Conservation (phyloP, 2,113 vertebrate genomes). For the Redunca redunca region DNA sequence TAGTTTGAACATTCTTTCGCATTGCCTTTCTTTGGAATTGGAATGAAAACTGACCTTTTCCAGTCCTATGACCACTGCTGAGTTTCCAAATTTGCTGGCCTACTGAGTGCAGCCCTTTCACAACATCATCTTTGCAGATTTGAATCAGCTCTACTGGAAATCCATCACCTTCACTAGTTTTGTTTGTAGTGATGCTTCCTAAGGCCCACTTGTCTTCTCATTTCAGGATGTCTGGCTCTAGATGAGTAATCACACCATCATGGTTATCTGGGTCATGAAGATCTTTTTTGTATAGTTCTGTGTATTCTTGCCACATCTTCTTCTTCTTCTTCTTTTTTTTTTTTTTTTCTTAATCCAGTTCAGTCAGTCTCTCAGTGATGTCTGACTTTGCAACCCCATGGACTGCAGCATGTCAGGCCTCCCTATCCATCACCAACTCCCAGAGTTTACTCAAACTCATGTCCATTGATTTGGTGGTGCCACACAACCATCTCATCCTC, state of each 20-base stretch:
- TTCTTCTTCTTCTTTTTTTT: not conserved
- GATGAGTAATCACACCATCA: not conserved
- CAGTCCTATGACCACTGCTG: not conserved
- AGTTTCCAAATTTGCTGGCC: not conserved
- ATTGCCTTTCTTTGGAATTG: not conserved
- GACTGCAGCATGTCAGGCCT: not conserved
- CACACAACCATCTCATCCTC: not conserved
- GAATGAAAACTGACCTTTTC: not conserved
- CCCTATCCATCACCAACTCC: not conserved
- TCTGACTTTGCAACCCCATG: not conserved
- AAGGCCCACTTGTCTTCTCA: not conserved
- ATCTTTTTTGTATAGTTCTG: not conserved
- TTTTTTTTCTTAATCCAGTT: not conserved
- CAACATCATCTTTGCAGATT: not conserved
- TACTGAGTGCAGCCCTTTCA: not conserved
- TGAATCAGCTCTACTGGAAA: not conserved
- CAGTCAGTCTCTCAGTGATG: not conserved
- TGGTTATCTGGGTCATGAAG: not conserved
- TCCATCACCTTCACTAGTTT: not conserved
- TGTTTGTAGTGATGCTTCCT: not conserved
- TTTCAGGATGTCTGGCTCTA: not conserved
- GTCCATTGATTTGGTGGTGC: fast-evolving
- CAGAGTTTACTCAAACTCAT: not conserved
- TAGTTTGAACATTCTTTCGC: not conserved
- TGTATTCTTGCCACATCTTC: not conserved